Conservation (phyloP, 2,797 vertebrate species). For the Sciurus carolinensis region DNA sequence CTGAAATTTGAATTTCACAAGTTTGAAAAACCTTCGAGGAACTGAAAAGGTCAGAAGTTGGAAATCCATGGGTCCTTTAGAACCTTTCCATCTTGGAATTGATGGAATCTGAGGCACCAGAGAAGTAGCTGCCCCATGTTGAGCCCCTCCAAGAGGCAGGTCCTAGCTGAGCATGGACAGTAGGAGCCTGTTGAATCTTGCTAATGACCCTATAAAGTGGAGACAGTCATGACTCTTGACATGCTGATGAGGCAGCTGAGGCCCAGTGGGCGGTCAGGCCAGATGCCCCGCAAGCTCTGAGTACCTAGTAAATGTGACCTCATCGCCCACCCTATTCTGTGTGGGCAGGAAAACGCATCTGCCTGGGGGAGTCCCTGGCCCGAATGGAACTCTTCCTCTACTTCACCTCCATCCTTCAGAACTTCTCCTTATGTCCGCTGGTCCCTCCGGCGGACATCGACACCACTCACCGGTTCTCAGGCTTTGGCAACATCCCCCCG, state of each 20-base stretch:
- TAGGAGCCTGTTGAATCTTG: neutral
- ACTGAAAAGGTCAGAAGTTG: neutral
- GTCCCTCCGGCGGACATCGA: conserved; percentile 77
- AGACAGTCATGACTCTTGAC: neutral
- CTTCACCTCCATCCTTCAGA: conserved; percentile 84
- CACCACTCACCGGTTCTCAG: conserved; percentile 70
- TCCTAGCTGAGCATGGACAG: neutral
- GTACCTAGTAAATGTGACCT: neutral
- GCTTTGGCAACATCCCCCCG: conserved; percentile 85
- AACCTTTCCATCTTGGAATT: neutral
- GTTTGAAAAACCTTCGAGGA: conserved; percentile 19
- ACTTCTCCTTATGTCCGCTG: conserved; percentile 75
- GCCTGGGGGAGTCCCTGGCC: conserved; percentile 84
- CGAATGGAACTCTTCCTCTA: conserved; percentile 88
- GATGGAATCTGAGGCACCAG: neutral
- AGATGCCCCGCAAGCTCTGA: accelerated
- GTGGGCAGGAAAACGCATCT: conserved; percentile 82
- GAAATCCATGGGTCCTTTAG: neutral
- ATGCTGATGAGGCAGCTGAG: neutral
- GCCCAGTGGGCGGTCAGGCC: neutral
- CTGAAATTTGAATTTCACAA: neutral
- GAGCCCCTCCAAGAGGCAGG: neutral
- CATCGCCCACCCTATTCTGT: neutral
- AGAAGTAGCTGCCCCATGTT: neutral
- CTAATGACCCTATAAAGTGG: neutral